phyloP scores from a whole-genome alignment of 2,113 vertebrate species.

The Lutjanus erythropterus region DNA sequence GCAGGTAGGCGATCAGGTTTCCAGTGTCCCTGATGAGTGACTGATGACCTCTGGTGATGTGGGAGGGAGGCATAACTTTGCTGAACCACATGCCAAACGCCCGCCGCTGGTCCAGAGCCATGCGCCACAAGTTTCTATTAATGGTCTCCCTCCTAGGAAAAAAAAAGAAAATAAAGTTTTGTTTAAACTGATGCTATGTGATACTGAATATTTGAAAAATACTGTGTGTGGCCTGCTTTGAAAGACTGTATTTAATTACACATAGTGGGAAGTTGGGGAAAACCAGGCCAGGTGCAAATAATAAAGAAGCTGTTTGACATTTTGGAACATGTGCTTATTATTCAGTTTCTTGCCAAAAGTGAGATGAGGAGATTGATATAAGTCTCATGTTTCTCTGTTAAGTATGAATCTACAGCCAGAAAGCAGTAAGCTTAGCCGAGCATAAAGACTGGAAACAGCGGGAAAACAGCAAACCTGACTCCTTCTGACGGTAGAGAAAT shows the following conservation, averaged over 20 bases:
- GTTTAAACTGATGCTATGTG: background rate
- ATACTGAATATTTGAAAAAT: background rate
- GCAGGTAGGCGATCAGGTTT: constrained; percentile 86
- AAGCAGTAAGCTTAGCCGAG: no score
- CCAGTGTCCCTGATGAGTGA: constrained; percentile 82
- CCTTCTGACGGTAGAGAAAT: background rate
- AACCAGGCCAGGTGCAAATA: background rate
- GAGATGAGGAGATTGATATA: background rate
- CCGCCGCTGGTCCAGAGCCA: constrained; percentile 77
- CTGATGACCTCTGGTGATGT: constrained; percentile 66
- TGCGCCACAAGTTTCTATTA: constrained; percentile 69
- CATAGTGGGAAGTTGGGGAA: background rate
- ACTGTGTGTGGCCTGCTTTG: background rate
- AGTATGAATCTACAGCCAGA: background rate
- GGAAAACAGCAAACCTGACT: background rate
- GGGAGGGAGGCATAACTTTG: constrained; percentile 49
- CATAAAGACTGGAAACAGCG: background rate
- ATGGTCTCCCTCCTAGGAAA: constrained; percentile 76
- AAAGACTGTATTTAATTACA: background rate
- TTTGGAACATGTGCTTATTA: background rate
- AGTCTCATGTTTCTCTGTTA: background rate
- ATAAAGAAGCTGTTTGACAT: background rate
- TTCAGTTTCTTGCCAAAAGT: background rate
- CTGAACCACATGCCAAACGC: constrained; percentile 85
- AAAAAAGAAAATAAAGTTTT: background rate